These are phyloP conservation scores for Leptinotarsa peninsularis DNA, from an alignment of 2,888 invertebrate species.

Conservation along the genomic window DNA sequence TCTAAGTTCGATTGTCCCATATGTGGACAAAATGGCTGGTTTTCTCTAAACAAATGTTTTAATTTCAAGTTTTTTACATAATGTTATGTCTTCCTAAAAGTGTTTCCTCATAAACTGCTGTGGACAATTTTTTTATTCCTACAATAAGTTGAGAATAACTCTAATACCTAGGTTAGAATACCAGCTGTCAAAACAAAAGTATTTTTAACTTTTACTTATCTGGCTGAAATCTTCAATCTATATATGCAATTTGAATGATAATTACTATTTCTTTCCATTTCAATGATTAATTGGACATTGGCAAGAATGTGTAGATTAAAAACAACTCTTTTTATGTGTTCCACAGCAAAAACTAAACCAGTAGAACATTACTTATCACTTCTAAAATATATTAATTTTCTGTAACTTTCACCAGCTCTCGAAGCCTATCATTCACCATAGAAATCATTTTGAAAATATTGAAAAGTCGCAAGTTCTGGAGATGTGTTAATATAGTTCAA, in stretches of 20 bases:
- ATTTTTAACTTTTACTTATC: slow-evolving; percentile 50
- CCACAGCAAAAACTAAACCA: neutral
- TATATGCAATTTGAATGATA: slow-evolving; percentile 7
- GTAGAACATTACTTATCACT: neutral
- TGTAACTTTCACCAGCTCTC: neutral
- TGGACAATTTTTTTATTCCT: neutral
- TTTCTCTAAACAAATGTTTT: slow-evolving; percentile 60
- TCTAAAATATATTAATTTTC: neutral
- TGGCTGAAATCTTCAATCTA: slow-evolving; percentile 16
- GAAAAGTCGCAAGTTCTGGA: no score
- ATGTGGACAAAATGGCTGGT: slow-evolving; percentile 71
- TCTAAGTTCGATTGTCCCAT: slow-evolving; percentile 63
- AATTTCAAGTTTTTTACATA: slow-evolving; percentile 37
- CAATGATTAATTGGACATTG: neutral
- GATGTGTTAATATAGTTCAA: no score
- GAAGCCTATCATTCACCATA: neutral
- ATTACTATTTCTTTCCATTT: slow-evolving; percentile 1
- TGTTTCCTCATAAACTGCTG: neutral
- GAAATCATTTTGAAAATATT: no score
- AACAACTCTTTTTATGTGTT: neutral
- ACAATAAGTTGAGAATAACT: neutral
- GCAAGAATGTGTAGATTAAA: neutral
- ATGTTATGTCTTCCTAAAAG: slow-evolving; percentile 1
- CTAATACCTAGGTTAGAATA: slow-evolving; percentile 54
- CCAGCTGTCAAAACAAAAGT: slow-evolving; percentile 58